Evolutionary conservation across 2,113 vertebrate genomes (phyloP).

Genomic region (Aphyosemion australe): DNA sequence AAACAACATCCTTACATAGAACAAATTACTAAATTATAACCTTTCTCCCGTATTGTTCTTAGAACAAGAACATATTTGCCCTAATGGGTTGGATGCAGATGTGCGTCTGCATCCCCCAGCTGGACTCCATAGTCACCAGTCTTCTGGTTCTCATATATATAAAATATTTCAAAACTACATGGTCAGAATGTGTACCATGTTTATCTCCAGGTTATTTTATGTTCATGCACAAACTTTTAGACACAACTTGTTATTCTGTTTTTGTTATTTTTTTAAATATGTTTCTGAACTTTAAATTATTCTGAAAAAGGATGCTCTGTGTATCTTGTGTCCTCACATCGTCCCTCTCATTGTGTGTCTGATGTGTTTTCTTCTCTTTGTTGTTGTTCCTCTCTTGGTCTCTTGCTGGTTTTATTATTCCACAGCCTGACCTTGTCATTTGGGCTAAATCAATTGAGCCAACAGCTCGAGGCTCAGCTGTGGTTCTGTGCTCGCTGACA

Average conservation of each 20-base stretch:
- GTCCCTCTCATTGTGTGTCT: too few species aligned
- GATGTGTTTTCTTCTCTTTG: too few species aligned
- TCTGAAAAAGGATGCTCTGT: too few species aligned
- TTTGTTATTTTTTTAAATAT: too few species aligned
- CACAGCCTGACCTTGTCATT: slow-evolving; percentile 49
- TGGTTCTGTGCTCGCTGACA: slow-evolving; percentile 25
- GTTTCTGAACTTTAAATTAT: not conserved
- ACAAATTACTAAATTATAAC: not conserved
- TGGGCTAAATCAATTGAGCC: slow-evolving; percentile 64
- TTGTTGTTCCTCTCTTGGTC: not conserved
- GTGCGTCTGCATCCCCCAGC: not conserved
- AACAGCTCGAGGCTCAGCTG: slow-evolving; percentile 48
- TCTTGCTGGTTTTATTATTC: slow-evolving; percentile 2
- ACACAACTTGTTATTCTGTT: too few species aligned
- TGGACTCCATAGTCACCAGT: not conserved
- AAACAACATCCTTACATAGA: too few species aligned
- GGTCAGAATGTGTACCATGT: not conserved
- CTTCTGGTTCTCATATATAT: not conserved
- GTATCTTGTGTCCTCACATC: too few species aligned
- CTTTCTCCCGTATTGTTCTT: not conserved
- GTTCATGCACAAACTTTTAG: too few species aligned
- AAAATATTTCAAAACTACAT: not conserved
- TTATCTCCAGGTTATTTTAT: not conserved
- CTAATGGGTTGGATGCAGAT: too few species aligned
- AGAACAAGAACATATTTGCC: not conserved